Percentiles rank a stretch among this genome's conserved stretches.
phyloP scores from a whole-genome alignment of 1,140 invertebrate species.

The Tetragonula clypearis region DNA sequence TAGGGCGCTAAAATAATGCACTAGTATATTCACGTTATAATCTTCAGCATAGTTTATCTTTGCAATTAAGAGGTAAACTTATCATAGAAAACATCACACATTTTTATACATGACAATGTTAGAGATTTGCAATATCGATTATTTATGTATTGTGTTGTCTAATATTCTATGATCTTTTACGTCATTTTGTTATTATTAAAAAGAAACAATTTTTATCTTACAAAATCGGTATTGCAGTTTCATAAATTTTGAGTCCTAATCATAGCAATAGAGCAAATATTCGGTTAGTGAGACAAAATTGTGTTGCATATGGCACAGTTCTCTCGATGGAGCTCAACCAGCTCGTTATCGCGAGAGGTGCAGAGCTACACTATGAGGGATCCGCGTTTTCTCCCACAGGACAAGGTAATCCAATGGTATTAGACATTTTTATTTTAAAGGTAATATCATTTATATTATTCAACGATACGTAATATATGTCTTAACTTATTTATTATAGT shows the following conservation, averaged over 20 bases:
- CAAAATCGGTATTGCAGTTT: slow-evolving; percentile 45
- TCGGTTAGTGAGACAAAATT: slow-evolving; percentile 77
- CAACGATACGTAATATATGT: slow-evolving; percentile 1
- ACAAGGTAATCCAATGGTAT: slow-evolving; percentile 76
- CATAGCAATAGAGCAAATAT: slow-evolving; percentile 56
- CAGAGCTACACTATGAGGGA: slow-evolving; percentile 84
- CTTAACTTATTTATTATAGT: slow-evolving; percentile 14
- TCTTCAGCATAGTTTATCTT: slow-evolving; percentile 31
- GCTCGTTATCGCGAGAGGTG: slow-evolving; percentile 84
- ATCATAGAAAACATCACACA: neutral
- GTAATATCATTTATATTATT: slow-evolving; percentile 44
- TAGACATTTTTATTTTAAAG: slow-evolving; percentile 42
- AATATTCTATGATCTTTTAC: neutral
- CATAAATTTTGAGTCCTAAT: slow-evolving; percentile 55
- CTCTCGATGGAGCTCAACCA: slow-evolving; percentile 85
- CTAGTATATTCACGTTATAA: neutral
- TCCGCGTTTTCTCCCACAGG: slow-evolving; percentile 78
- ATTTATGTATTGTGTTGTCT: neutral
- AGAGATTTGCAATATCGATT: slow-evolving; percentile 25
- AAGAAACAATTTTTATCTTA: neutral
- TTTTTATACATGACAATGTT: slow-evolving; percentile 13
- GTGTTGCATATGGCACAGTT: slow-evolving; percentile 83
- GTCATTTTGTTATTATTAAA: neutral
- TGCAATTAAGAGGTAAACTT: neutral
- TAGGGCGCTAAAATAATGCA: slow-evolving; percentile 26